These are phyloP conservation scores for Neoseiulus cucumeris DNA, from an alignment of 1,140 invertebrate species.

Conservation along the genomic window DNA sequence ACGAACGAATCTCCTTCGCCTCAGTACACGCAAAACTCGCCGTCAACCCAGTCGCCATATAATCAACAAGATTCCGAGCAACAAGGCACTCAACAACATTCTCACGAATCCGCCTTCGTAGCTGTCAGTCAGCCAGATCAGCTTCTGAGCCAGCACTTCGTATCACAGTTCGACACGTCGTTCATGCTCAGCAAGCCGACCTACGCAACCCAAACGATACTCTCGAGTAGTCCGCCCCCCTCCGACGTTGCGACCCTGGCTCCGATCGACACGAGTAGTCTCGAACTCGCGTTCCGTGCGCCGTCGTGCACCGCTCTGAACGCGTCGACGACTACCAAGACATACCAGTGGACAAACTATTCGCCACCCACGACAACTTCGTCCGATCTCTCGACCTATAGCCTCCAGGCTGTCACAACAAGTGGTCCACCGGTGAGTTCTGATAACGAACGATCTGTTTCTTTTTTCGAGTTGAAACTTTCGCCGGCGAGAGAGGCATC, in stretches of 20 bases:
- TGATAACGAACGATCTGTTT: too few relatives aligned
- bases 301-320: too few relatives aligned
- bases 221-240: too few relatives aligned
- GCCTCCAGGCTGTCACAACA: neutral
- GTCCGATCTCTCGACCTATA: conserved; percentile 6
- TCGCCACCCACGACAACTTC: conserved; percentile 2
- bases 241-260: too few relatives aligned
- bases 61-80: neutral
- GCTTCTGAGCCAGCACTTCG: neutral
- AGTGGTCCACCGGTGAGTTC: conserved; percentile 2
- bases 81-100: neutral
- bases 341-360: conserved; percentile 10
- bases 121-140: neutral
- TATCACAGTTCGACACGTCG: conserved; percentile 2
- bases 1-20: too few relatives aligned
- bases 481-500: too few relatives aligned
- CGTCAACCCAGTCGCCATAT: neutral
- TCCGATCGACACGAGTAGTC: too few relatives aligned
- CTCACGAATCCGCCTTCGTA: conserved; percentile 2
- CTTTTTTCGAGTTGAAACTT: too few relatives aligned
- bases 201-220: conserved; percentile 5
- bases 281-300: too few relatives aligned
- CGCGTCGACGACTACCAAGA: neutral
- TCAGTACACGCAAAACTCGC: neutral
- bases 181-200: conserved; percentile 7